A percentile compares a stretch with the other conserved stretches of the same genome.
Evolutionary conservation across 1,140 invertebrate species (phyloP).

Genomic region (Drosophila athabasca): DNA sequence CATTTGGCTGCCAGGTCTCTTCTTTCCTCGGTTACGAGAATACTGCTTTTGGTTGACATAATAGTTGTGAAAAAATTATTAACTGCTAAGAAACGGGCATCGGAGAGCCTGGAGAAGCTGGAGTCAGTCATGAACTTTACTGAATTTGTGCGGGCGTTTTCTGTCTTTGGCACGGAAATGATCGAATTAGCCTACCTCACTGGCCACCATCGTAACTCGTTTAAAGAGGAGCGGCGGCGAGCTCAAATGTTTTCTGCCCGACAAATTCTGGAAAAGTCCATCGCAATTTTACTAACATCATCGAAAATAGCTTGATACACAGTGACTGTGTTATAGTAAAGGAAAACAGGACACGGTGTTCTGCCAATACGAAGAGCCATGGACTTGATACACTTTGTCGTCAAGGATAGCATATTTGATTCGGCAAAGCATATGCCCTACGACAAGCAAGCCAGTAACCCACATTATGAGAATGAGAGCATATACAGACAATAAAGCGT

Average conservation of each 20-base stretch:
- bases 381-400: slow-evolving; percentile 98
- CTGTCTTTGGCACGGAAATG: slow-evolving; percentile 99
- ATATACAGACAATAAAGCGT: slow-evolving; percentile 91
- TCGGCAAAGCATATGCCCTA: slow-evolving; percentile 77
- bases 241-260: slow-evolving; percentile 98
- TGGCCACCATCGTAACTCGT: slow-evolving; percentile 91
- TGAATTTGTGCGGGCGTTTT: slow-evolving; percentile 99
- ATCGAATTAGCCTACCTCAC: slow-evolving; percentile 98
- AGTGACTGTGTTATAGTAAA: slow-evolving; percentile 96
- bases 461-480: slow-evolving; percentile 85
- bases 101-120: slow-evolving; percentile 92
- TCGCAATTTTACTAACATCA: slow-evolving; percentile 98
- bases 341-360: slow-evolving; percentile 99
- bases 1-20: slow-evolving; percentile 96
- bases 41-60: slow-evolving; percentile 98
- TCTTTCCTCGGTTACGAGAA: slow-evolving; percentile 96
- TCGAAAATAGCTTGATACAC: slow-evolving; percentile 97
- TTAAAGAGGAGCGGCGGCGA: slow-evolving; percentile 96
- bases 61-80: slow-evolving; percentile 98
- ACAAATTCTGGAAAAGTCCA: slow-evolving; percentile 97
- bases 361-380: slow-evolving; percentile 98
- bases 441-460: slow-evolving; percentile 72
- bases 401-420: slow-evolving; percentile 95
- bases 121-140: slow-evolving; percentile 98
- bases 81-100: slow-evolving; percentile 97